Percentiles rank a stretch among this genome's conserved stretches.
Conservation (phyloP, 2,797 vertebrate genomes). For the Tauraco hartlaubi region DNA sequence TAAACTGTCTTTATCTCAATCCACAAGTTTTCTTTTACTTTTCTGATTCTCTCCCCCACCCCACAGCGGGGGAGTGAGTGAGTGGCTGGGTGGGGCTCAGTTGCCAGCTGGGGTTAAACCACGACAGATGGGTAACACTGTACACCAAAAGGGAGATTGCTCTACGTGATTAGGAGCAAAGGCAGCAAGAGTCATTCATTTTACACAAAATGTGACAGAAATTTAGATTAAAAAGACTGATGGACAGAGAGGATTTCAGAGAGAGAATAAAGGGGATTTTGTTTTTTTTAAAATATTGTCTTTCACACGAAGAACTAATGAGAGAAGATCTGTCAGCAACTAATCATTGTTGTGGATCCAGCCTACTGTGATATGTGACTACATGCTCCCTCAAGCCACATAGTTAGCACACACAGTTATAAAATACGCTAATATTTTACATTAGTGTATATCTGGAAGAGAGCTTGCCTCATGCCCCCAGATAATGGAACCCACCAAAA, state of each 20-base stretch:
- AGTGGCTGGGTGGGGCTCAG: too few species aligned
- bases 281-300: background rate
- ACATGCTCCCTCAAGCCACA: background rate
- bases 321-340: background rate
- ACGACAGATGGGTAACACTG: background rate
- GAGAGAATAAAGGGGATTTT: background rate
- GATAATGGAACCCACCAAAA: background rate
- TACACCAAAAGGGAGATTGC: background rate
- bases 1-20: too few species aligned
- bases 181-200: background rate
- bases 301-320: background rate
- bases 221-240: background rate
- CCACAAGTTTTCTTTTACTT: too few species aligned
- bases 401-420: background rate
- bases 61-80: too few species aligned
- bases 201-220: background rate
- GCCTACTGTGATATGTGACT: background rate
- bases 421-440: background rate
- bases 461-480: background rate
- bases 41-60: too few species aligned
- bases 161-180: background rate
- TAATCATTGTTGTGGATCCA: background rate
- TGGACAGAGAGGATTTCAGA: background rate
- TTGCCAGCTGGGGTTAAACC: too few species aligned
- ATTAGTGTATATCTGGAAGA: background rate